phyloP scores from a whole-genome alignment of 2,113 vertebrate genomes.

The Pygoscelis antarcticus region DNA sequence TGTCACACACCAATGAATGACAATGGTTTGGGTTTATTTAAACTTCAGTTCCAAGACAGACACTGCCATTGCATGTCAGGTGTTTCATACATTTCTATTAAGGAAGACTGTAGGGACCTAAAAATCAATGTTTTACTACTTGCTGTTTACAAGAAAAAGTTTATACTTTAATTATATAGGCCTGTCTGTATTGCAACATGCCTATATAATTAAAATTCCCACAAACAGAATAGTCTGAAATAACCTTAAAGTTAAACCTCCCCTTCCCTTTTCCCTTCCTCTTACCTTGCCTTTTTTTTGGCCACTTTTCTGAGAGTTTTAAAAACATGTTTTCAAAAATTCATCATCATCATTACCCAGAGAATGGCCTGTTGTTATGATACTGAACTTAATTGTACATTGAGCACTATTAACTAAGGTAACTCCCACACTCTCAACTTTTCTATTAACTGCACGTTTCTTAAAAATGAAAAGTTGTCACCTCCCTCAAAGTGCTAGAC shows the following conservation, averaged over 20 bases:
- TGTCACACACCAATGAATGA: background rate
- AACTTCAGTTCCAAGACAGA: background rate
- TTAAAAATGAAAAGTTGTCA: background rate
- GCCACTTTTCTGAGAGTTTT: background rate
- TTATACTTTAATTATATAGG: background rate
- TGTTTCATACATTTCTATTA: background rate
- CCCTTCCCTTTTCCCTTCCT: background rate
- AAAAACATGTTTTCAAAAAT: background rate
- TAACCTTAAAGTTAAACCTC: background rate
- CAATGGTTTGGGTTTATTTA: background rate
- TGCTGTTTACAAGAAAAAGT: background rate
- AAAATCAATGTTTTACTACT: background rate
- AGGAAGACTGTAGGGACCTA: background rate
- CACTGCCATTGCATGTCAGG: background rate
- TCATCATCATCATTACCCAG: background rate
- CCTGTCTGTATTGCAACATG: background rate
- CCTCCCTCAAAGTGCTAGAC: background rate
- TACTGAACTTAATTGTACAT: background rate
- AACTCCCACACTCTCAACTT: background rate
- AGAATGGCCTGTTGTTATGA: background rate
- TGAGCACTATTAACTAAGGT: background rate
- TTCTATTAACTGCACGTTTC: background rate
- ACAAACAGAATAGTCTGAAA: background rate
- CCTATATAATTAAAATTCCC: background rate
- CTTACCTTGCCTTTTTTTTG: background rate